Evolutionary conservation across 2,888 invertebrate species (phyloP).

Genomic region (Eupithecia subfuscata): DNA sequence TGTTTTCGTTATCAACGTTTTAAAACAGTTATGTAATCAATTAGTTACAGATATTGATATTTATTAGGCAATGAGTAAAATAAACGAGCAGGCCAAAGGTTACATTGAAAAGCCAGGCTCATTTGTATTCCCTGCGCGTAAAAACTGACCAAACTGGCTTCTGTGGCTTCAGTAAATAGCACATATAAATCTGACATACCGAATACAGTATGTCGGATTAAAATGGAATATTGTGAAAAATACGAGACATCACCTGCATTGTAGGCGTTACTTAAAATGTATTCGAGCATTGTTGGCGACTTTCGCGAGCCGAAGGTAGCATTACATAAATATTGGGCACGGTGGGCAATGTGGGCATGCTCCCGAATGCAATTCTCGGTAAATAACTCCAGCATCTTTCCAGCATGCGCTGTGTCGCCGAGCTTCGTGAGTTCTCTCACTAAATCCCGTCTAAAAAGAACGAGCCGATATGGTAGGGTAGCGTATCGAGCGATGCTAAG

Average conservation of each 20-base stretch:
- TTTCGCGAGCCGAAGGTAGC: constrained; percentile 60
- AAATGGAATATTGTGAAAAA: constrained; percentile 70
- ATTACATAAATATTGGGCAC: constrained; percentile 77
- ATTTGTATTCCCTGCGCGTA: constrained; percentile 38
- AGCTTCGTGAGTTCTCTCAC: constrained; percentile 69
- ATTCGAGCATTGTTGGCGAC: constrained; percentile 77
- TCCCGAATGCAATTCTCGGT: constrained; percentile 73
- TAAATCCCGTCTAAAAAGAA: constrained; percentile 80
- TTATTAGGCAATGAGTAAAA: constrained; percentile 52
- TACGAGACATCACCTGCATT: constrained; percentile 69
- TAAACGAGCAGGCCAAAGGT: constrained; percentile 45
- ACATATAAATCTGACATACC: constrained; percentile 63
- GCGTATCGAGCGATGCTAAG: constrained; percentile 76
- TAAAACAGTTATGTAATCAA: constrained; percentile 55
- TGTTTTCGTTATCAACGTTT: constrained; percentile 63
- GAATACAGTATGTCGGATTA: constrained; percentile 60
- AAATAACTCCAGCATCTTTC: constrained; percentile 75
- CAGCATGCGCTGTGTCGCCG: constrained; percentile 61
- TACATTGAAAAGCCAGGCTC: constrained; percentile 33
- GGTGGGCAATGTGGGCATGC: constrained; percentile 73
- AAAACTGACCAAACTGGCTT: constrained; percentile 41
- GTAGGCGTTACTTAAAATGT: constrained; percentile 74
- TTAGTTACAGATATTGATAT: constrained; percentile 61
- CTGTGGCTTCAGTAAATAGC: constrained; percentile 47
- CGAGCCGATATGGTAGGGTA: constrained; percentile 76